Conservation (phyloP, 2,888 invertebrate species). For the Gasteruption jaculator region DNA sequence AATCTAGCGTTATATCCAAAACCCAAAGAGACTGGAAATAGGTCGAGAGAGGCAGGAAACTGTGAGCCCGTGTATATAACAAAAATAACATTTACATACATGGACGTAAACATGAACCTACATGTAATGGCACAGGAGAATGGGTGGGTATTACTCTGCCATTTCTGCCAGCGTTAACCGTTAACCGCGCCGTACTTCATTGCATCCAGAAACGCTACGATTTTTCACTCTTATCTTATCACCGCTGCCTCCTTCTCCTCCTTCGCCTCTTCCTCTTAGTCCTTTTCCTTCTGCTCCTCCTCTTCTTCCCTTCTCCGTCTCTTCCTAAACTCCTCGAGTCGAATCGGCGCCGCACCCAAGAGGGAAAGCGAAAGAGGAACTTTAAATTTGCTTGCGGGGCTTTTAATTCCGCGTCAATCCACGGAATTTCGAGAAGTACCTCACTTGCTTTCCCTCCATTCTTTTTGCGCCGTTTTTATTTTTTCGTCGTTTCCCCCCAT, state of each 20-base stretch:
- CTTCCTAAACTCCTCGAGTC: constrained; percentile 14
- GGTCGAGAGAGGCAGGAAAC: too few relatives aligned
- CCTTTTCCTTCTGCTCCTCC: constrained; percentile 11
- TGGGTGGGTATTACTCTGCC: too few relatives aligned
- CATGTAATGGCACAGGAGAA: too few relatives aligned
- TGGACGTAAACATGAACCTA: too few relatives aligned
- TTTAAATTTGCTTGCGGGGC: constrained; percentile 36
- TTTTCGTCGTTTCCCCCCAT: constrained; percentile 1
- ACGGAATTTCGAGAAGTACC: constrained; percentile 29
- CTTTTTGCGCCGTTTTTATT: constrained; percentile 3
- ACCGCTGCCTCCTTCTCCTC: constrained; percentile 19
- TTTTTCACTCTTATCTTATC: constrained; percentile 50
- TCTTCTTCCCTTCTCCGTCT: constrained; percentile 8
- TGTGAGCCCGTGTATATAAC: too few relatives aligned
- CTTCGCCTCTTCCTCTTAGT: constrained; percentile 3
- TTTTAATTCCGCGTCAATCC: constrained; percentile 39
- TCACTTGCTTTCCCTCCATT: neutral
- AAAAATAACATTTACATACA: too few relatives aligned
- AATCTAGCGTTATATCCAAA: too few relatives aligned
- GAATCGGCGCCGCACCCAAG: constrained; percentile 10
- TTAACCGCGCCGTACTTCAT: too few relatives aligned
- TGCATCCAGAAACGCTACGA: constrained; percentile 43
- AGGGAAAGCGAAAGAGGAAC: constrained; percentile 22
- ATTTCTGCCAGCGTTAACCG: too few relatives aligned
- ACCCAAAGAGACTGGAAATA: too few relatives aligned